Evolutionary conservation across 1,140 invertebrate species (phyloP), one percentile per base, ranked within the genome.

Genomic region (Lysiphlebus fabarum): DNA sequence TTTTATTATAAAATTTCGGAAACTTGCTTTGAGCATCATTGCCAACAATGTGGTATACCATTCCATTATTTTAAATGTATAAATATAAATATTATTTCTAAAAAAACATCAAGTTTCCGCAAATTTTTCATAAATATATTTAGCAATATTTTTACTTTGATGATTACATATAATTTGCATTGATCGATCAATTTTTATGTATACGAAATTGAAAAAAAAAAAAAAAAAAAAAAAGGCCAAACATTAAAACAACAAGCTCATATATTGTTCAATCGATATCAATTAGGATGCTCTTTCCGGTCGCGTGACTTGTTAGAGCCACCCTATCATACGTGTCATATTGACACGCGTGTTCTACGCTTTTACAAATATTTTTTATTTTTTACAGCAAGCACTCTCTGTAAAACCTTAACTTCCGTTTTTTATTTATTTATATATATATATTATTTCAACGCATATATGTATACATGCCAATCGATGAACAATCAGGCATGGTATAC

Each of bases 281-380:
- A 80, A 80, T 80, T 80, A 80, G 77, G 77, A 75, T 68, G 70
- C 70, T 74, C 62, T 69, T 76, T 80, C 78, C 77, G 75, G 76
- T 77, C 78, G 73, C 77, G 78, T 79, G 78, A 67, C 66, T 63
- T 34, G 17, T 53, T 48, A 51, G 57, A 43, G 45, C 56, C 62
- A 43, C 44, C 55, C 41, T 51, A 48, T 53, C 12, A 36, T 36
- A 45, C 14, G 12, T 48, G 44, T 7, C 47, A 48, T 4, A 26
- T 4, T 26, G 17, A 26, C 17, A 26, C 17, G 17, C 56, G 47
- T 43, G 47, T 36, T 38, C 38, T 51, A 14, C 50, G 44, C 56
- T 47, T 45, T 53, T 26, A n/a, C n/a, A n/a, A n/a, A 38, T 41
- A 57, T 26, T 26, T 26, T 26, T 26, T 26, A 26, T 26, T 26